Conservation (phyloP, 1,140 invertebrate species). For the Drosophila truncata region DNA sequence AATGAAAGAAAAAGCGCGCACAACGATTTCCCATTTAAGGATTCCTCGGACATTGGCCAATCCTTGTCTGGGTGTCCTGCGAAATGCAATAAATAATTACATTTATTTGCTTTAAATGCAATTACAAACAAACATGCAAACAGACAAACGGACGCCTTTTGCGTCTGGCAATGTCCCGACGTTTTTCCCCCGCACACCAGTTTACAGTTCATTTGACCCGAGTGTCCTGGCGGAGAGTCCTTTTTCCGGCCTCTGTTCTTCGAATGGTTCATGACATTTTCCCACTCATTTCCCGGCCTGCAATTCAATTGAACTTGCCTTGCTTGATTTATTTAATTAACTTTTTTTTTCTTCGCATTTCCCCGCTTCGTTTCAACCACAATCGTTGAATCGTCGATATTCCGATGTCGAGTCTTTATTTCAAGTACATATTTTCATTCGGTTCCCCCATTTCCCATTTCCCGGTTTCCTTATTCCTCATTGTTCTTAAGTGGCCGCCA, state of each 20-base stretch:
- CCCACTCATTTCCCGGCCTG: conserved; percentile 75
- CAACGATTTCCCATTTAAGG: conserved; percentile 44
- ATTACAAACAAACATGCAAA: conserved; percentile 73
- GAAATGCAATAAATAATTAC: conserved; percentile 80
- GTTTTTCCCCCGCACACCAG: conserved; percentile 7
- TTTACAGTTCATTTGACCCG: conserved; percentile 74
- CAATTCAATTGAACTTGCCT: conserved; percentile 80
- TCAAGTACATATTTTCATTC: conserved; percentile 28
- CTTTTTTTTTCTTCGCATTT: conserved; percentile 56
- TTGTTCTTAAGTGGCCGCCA: conserved; percentile 63
- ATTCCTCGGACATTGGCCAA: conserved; percentile 5
- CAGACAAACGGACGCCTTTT: conserved; percentile 46
- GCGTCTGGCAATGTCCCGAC: conserved; percentile 53
- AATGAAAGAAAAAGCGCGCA: conserved; percentile 4
- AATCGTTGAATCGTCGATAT: conserved; percentile 48
- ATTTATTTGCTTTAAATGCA: conserved; percentile 81
- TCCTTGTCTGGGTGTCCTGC: conserved; percentile 41
- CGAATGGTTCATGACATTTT: conserved; percentile 55
- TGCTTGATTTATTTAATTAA: conserved; percentile 83
- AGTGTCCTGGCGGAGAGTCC: conserved; percentile 32
- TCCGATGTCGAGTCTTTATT: conserved; percentile 24
- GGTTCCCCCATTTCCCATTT: background rate
- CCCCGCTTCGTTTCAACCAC: conserved; percentile 9
- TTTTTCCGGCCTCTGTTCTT: conserved; percentile 8
- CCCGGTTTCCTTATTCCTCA: conserved; percentile 41